A percentile compares a stretch with the other conserved stretches of the same genome.
phyloP scores from a whole-genome alignment of 2,113 vertebrate genomes.

The Columba janthina region DNA sequence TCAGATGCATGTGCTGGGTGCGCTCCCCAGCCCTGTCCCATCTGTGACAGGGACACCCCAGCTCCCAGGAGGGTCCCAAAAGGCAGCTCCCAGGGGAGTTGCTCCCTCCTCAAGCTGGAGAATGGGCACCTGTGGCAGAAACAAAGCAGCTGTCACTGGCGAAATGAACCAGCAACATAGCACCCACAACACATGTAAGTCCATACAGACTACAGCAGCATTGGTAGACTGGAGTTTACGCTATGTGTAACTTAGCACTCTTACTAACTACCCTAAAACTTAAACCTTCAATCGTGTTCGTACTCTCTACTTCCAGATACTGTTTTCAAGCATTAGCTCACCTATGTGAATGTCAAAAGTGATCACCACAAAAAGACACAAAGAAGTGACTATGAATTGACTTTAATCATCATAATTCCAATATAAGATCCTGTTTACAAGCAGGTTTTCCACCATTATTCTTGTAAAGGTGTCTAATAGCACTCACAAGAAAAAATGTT shows the following conservation, averaged over 20 bases:
- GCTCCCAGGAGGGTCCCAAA: not conserved
- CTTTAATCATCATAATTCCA: not conserved
- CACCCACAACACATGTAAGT: rapidly evolving
- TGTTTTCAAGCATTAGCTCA: not conserved
- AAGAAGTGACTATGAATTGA: not conserved
- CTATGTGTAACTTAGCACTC: not conserved
- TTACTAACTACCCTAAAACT: not conserved
- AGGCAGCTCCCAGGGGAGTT: rapidly evolving
- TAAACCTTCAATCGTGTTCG: not conserved
- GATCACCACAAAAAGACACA: not conserved
- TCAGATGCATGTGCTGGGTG: rapidly evolving
- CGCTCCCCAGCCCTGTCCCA: not conserved
- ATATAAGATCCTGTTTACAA: not conserved
- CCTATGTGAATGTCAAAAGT: not conserved
- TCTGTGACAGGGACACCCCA: rapidly evolving
- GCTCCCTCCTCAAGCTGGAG: not conserved
- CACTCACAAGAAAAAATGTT: not conserved
- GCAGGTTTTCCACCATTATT: not conserved
- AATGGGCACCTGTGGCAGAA: rapidly evolving
- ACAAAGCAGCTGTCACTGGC: not conserved
- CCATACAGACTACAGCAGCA: not conserved
- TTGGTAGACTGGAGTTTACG: not conserved
- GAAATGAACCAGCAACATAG: not conserved
- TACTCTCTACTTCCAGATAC: not conserved
- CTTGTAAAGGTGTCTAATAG: not conserved